Percentiles rank a stretch among this genome's conserved stretches.
These are phyloP conservation scores for Callospermophilus lateralis DNA, from an alignment of 2,113 vertebrate species.

Conservation along the genomic window DNA sequence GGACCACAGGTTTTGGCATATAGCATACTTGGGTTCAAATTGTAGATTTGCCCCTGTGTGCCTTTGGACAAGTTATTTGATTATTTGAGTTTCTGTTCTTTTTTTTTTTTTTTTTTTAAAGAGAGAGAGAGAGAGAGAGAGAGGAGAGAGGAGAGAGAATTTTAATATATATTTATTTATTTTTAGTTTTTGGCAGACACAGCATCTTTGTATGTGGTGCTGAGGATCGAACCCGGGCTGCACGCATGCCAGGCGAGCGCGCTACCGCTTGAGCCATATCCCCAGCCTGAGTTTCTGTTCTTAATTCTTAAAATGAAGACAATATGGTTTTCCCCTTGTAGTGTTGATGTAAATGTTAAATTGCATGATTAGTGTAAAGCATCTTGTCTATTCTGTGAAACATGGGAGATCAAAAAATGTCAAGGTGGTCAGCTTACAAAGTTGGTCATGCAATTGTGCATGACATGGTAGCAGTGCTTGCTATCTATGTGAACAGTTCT, in stretches of 20 bases:
- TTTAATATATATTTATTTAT: too few relatives aligned
- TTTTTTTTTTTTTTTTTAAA: too few relatives aligned
- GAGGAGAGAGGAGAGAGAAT: too few relatives aligned
- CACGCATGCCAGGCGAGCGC: too few relatives aligned
- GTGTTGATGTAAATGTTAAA: slow-evolving; percentile 17
- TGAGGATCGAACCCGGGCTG: too few relatives aligned
- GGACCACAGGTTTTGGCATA: neutral
- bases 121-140: too few relatives aligned
- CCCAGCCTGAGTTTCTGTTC: neutral
- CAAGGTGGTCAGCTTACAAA: slow-evolving; percentile 24
- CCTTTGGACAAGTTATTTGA: neutral
- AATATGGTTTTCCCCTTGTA: neutral
- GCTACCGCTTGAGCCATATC: too few relatives aligned
- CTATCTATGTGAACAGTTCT: neutral
- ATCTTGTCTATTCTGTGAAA: neutral
- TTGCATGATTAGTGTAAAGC: neutral
- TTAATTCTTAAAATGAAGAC: slow-evolving; percentile 39
- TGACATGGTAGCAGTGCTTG: neutral
- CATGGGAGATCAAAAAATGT: neutral
- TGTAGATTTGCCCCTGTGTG: slow-evolving; percentile 6
- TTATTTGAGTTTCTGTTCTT: neutral
- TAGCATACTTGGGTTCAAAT: neutral
- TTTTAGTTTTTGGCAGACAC: too few relatives aligned
- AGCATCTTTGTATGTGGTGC: too few relatives aligned
- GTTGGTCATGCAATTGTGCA: slow-evolving; percentile 7